Percentiles rank a stretch among this genome's conserved stretches.
Conservation (phyloP, 64 coral and sea anemone genomes). For the Platygyra sinensis region DNA sequence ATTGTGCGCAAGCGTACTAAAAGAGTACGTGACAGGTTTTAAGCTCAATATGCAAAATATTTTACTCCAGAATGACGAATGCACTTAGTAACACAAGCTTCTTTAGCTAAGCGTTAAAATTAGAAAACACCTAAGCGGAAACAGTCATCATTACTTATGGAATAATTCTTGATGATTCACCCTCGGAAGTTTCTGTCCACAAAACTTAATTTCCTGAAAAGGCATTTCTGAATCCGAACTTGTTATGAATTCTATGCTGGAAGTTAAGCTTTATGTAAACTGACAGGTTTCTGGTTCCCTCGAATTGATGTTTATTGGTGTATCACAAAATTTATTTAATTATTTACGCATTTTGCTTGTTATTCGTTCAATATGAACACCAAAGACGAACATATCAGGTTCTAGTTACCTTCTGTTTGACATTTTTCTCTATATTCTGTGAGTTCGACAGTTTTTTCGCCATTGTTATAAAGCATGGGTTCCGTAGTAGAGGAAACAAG, state of each 20-base stretch:
- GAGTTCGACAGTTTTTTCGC: background rate
- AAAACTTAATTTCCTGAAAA: background rate
- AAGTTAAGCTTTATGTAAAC: conserved; percentile 2
- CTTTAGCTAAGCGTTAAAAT: conserved; percentile 16
- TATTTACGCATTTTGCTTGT: conserved; percentile 15
- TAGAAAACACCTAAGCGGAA: background rate
- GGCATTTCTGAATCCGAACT: background rate
- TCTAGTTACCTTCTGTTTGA: background rate
- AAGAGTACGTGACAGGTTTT: conserved; percentile 45
- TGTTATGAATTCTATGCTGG: background rate
- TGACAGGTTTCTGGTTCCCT: background rate
- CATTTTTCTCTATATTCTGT: background rate
- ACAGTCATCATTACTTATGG: background rate
- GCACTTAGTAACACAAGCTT: conserved; percentile 28
- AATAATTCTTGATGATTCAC: background rate
- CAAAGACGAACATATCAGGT: background rate
- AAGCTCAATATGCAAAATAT: conserved; percentile 39
- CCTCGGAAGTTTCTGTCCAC: background rate
- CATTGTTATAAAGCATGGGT: conserved; percentile 1
- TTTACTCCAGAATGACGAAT: background rate
- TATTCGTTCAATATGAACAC: background rate
- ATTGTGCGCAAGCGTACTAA: conserved; percentile 29
- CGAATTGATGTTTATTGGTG: conserved; percentile 6
- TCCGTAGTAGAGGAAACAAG: background rate
- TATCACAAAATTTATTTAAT: conserved; percentile 21